Evolutionary conservation across 2,888 invertebrate species (phyloP).

Genomic region (Melolontha melolontha): DNA sequence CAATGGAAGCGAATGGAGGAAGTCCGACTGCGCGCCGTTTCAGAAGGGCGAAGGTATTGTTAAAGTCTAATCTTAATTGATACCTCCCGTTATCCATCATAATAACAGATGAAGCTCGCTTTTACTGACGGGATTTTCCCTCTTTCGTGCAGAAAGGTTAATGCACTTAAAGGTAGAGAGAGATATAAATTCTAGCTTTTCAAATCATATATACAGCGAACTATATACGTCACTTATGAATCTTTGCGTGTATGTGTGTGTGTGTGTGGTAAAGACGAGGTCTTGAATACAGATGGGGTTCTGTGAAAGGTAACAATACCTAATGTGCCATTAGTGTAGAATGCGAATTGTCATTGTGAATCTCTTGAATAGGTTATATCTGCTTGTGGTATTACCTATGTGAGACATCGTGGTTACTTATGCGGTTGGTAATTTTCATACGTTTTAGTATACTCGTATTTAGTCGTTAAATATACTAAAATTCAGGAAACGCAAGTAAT

Average conservation of each 20-base stretch:
- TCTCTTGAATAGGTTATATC: conserved; percentile 53
- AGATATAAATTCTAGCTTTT: conserved; percentile 39
- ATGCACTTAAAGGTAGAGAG: conserved; percentile 47
- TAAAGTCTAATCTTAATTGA: conserved; percentile 66
- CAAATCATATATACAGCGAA: background rate
- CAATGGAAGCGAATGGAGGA: too few species aligned
- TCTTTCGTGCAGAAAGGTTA: conserved; percentile 5
- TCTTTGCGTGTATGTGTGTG: conserved; percentile 51
- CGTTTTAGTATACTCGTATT: too few species aligned
- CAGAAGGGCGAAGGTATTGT: conserved; percentile 61
- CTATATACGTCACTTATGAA: background rate
- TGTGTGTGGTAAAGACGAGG: conserved; percentile 51
- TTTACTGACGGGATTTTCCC: conserved; percentile 57
- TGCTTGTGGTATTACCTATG: too few species aligned
- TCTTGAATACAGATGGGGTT: conserved; percentile 56
- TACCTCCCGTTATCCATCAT: conserved; percentile 66
- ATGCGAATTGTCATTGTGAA: conserved; percentile 67
- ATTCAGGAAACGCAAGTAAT: too few species aligned
- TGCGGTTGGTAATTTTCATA: too few species aligned
- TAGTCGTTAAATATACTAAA: too few species aligned
- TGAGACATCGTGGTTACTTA: too few species aligned
- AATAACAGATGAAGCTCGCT: conserved; percentile 61
- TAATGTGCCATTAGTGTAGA: conserved; percentile 68
- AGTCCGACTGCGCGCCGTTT: too few species aligned
- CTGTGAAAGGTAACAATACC: conserved; percentile 65